phyloP scores from a whole-genome alignment of 1,140 invertebrate species.

The Trachelipus rathkii region DNA sequence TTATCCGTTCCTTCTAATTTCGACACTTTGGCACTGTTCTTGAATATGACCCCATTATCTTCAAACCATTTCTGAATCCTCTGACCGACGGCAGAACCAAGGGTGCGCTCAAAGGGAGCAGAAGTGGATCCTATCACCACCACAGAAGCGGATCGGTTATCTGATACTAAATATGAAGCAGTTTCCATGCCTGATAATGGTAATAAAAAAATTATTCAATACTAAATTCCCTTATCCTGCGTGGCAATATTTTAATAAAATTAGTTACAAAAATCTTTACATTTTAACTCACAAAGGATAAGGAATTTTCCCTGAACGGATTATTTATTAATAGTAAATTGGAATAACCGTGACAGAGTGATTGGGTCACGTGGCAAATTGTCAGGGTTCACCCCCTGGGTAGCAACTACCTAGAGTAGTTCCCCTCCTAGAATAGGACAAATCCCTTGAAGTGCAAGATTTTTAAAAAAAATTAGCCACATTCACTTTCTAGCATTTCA shows the following conservation, averaged over 20 bases:
- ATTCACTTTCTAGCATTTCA: no score
- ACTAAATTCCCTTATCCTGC: no score
- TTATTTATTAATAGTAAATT: no score
- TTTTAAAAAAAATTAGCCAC: no score
- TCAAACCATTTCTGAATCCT: conserved; percentile 50
- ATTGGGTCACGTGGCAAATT: no score
- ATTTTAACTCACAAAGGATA: neutral
- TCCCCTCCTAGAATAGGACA: no score
- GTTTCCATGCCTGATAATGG: conserved; percentile 65
- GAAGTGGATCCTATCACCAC: conserved; percentile 70
- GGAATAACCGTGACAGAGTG: no score
- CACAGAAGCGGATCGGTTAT: conserved; percentile 66
- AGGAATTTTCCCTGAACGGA: no score
- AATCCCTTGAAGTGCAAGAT: no score
- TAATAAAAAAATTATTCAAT: conserved; percentile 31
- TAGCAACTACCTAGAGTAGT: no score
- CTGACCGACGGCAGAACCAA: conserved; percentile 45
- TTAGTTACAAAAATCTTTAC: neutral
- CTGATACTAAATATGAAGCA: conserved; percentile 65
- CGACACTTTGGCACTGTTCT: conserved; percentile 56
- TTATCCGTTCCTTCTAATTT: conserved; percentile 49
- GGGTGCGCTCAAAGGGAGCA: conserved; percentile 61
- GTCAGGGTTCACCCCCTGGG: no score
- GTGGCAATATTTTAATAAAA: no score
- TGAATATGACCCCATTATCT: conserved; percentile 66